phyloP scores from a whole-genome alignment of 2,888 invertebrate species.

The Leucania comma region DNA sequence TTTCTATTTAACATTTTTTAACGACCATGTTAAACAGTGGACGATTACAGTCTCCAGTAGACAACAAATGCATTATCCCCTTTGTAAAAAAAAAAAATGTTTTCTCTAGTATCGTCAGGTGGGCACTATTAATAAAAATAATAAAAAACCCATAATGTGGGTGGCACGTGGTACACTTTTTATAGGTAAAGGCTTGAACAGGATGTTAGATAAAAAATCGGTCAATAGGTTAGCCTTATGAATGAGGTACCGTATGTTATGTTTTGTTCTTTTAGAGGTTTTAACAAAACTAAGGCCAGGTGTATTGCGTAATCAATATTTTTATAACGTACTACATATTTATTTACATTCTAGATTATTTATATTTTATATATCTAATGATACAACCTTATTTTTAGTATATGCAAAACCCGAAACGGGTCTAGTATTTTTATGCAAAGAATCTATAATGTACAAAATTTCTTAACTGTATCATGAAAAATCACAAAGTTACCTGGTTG shows the following conservation, averaged over 20 bases:
- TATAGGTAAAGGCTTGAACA: conserved; percentile 65
- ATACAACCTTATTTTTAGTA: too few species aligned
- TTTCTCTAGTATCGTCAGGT: conserved; percentile 65
- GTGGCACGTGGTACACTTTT: conserved; percentile 76
- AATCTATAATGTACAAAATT: too few species aligned
- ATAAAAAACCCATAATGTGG: conserved; percentile 57
- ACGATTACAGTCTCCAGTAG: neutral
- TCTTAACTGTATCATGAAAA: too few species aligned
- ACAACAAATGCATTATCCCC: conserved; percentile 3
- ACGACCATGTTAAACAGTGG: neutral
- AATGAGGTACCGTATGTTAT: conserved; percentile 60
- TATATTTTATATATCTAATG: too few species aligned
- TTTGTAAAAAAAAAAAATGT: conserved; percentile 14
- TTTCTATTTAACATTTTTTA: too few species aligned
- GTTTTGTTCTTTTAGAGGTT: conserved; percentile 13
- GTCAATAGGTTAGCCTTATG: conserved; percentile 74
- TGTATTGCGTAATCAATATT: neutral
- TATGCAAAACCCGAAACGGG: too few species aligned
- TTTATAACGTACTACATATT: neutral
- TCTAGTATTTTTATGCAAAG: too few species aligned
- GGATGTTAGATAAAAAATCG: conserved; percentile 68
- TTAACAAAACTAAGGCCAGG: neutral
- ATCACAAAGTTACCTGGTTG: too few species aligned
- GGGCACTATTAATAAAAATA: conserved; percentile 62
- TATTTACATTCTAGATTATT: neutral